Conservation (phyloP, 1,140 invertebrate species). For the Pectinophora gossypiella region DNA sequence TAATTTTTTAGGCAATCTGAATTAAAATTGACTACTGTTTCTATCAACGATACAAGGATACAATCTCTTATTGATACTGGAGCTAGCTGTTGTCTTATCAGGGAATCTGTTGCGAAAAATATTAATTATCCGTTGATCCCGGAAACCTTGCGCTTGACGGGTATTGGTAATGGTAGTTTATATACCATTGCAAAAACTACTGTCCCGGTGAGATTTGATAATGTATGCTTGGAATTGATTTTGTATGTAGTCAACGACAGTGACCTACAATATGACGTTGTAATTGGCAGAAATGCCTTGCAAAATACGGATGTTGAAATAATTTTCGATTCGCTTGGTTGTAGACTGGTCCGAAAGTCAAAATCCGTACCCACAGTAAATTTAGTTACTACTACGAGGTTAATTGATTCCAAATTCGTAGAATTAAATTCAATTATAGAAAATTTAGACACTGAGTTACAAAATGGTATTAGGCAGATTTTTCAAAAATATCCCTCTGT, state of each 20-base stretch:
- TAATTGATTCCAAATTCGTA: not conserved
- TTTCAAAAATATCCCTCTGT: slow-evolving; percentile 2
- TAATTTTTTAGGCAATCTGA: slow-evolving; percentile 8
- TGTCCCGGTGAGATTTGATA: not conserved
- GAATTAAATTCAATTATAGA: not conserved
- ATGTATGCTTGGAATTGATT: slow-evolving; percentile 1
- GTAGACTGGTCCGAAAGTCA: not conserved
- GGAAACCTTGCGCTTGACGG: not conserved
- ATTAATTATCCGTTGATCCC: not conserved
- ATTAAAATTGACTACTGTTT: not conserved
- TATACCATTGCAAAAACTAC: slow-evolving; percentile 2
- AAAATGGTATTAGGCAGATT: not conserved
- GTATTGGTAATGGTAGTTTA: not conserved
- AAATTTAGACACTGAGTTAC: not conserved
- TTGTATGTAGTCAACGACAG: not conserved
- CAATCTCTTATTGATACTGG: slow-evolving; percentile 3
- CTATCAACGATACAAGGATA: not conserved
- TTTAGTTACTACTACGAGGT: too few species aligned
- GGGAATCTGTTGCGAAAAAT: slow-evolving; percentile 1
- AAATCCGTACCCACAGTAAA: too few species aligned
- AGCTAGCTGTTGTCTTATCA: slow-evolving; percentile 1
- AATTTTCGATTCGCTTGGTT: not conserved
- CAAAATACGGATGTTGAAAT: not conserved
- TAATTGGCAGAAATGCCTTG: slow-evolving; percentile 5
- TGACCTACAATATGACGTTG: not conserved